Evolutionary conservation across 2,797 vertebrate genomes (phyloP), one percentile per base, ranked within the genome.

Genomic region (Muscicapa comitata): DNA sequence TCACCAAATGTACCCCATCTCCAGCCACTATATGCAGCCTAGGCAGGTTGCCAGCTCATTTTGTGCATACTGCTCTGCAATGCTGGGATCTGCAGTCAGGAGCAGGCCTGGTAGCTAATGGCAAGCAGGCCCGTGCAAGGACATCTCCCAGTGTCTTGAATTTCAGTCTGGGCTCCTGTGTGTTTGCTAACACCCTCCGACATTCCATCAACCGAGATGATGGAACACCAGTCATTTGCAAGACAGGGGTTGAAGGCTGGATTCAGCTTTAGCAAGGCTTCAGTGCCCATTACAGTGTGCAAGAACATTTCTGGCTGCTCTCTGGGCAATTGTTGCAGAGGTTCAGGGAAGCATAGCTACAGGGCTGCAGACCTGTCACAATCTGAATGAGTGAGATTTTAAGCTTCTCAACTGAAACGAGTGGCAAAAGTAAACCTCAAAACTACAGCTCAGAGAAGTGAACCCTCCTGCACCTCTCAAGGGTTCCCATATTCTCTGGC

Each of bases 151-250:
- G 43, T 18, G 29, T 57, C 61, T 73, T 86, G 59, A 83, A 73
- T 82, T 95, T 86, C 38, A 75, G n/a, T 42, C 55, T 91, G 79
- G n/a, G 72, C 33, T 94, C 63, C 40, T 0, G 0, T 63, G 47
- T 91, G 43, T 90, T 93, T 95, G 67, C 90, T 78, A 86, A 85
- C 84, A 74, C 40, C 16, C 25, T 93, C 51, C 11, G 50, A 95
- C 70, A 95, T 53, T 40, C 84, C 66, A 94, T 93, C 94, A 94
- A 61, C 76, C 93, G 84, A 86, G 67, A 94, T 95, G 90, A 91
- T 88, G 71, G 82, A 95, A 73, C 20, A 83, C 7, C 58, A 94
- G 71, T 81, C 92, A 76, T 88, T 73, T 86, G 37, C 17, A 73
- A 94, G 50, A 40, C 67, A 83, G 33, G 14, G 24, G 67, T 31